Evolutionary conservation across 1,140 invertebrate genomes (phyloP).

Genomic region (Drosophila setifemur): DNA sequence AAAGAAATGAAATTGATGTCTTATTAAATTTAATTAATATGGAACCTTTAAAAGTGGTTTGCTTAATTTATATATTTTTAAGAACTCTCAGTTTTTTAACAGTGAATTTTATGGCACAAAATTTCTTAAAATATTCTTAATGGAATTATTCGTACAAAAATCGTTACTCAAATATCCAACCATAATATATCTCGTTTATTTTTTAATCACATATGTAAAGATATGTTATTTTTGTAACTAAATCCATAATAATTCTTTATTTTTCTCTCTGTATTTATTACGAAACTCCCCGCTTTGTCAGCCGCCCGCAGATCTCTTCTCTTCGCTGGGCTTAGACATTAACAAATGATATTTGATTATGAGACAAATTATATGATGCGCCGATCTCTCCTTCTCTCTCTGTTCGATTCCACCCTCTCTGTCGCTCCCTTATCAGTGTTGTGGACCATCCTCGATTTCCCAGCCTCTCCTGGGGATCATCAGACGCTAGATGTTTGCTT

Average conservation of each 20-base stretch:
- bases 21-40: too few species aligned
- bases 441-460: conserved; percentile 17
- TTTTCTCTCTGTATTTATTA: not conserved
- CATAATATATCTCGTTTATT: too few species aligned
- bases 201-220: too few species aligned
- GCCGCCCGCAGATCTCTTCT: conserved; percentile 51
- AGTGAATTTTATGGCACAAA: too few species aligned
- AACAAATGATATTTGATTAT: conserved; percentile 80
- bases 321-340: conserved; percentile 53
- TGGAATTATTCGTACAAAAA: too few species aligned
- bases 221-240: too few species aligned
- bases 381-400: conserved; percentile 31
- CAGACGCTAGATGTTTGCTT: conserved; percentile 58
- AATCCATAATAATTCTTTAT: not conserved
- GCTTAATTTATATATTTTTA: not conserved
- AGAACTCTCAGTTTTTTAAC: too few species aligned
- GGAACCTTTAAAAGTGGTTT: not conserved
- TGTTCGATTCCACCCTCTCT: not conserved
- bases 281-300: not conserved
- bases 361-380: conserved; percentile 76
- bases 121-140: too few species aligned
- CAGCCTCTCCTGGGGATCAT: conserved; percentile 45
- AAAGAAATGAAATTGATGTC: too few species aligned
- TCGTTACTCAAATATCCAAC: too few species aligned
- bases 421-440: conserved; percentile 15